Evolutionary conservation across 1,140 invertebrate genomes (phyloP).

Genomic region (Amyelois transitella): DNA sequence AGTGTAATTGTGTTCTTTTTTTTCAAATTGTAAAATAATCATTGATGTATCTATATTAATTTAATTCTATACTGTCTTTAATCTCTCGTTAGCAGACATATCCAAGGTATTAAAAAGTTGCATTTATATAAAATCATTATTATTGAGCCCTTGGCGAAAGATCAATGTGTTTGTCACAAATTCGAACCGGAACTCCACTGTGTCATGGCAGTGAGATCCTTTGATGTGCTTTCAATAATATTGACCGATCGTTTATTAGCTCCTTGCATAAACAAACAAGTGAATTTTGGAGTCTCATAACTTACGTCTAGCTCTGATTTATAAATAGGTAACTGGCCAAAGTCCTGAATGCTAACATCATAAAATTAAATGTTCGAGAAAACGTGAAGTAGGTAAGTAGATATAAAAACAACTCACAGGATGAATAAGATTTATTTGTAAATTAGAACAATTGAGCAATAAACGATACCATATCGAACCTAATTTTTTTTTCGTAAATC

Average conservation of each 20-base stretch:
- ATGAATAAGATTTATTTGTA: background rate
- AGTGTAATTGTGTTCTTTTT: too few relatives aligned
- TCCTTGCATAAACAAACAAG: constrained; percentile 38
- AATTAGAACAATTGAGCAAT: background rate
- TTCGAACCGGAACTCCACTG: constrained; percentile 1
- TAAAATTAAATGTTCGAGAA: constrained; percentile 4
- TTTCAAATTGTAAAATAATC: too few relatives aligned
- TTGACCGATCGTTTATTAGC: constrained; percentile 35
- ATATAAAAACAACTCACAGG: background rate
- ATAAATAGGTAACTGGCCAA: constrained; percentile 23
- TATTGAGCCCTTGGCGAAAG: background rate
- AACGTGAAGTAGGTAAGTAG: background rate
- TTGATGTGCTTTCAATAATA: constrained; percentile 53
- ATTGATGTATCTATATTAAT: background rate
- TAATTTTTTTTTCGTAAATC: too few relatives aligned
- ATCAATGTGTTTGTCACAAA: constrained; percentile 3
- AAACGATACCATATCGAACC: background rate
- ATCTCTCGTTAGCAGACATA: background rate
- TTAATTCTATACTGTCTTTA: background rate
- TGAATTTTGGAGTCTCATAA: constrained; percentile 29
- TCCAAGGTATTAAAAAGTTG: background rate
- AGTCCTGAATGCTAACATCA: background rate
- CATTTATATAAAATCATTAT: background rate
- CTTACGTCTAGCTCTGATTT: constrained; percentile 26
- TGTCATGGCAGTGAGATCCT: constrained; percentile 13